These are phyloP conservation scores for Limonius californicus DNA, from an alignment of 1,140 invertebrate genomes.

Conservation along the genomic window DNA sequence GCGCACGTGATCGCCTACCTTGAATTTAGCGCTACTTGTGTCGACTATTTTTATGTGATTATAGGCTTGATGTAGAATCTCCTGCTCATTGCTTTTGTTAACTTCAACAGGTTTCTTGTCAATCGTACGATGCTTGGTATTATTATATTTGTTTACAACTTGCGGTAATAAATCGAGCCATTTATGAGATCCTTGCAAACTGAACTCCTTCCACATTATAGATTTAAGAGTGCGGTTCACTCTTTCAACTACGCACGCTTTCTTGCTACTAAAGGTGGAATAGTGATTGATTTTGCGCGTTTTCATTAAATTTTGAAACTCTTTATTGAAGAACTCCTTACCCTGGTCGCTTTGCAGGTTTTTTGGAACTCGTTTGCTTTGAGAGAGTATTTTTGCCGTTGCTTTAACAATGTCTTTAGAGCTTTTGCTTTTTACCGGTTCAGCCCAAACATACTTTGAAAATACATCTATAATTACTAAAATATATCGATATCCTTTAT, in stretches of 20 bases:
- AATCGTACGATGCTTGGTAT: slow-evolving; percentile 42
- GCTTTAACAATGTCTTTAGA: slow-evolving; percentile 26
- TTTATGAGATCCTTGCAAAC: slow-evolving; percentile 35
- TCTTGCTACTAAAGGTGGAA: slow-evolving; percentile 39
- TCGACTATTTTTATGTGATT: slow-evolving; percentile 26
- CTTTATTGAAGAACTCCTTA: slow-evolving; percentile 37
- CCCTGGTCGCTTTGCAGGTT: slow-evolving; percentile 40
- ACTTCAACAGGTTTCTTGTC: slow-evolving; percentile 38
- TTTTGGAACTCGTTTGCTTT: slow-evolving; percentile 15
- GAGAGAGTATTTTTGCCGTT: slow-evolving; percentile 22
- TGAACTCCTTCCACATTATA: slow-evolving; percentile 44
- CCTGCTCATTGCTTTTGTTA: slow-evolving; percentile 20
- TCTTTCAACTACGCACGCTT: slow-evolving; percentile 47
- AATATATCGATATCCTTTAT: slow-evolving; percentile 30
- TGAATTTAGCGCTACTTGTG: slow-evolving; percentile 31
- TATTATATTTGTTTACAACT: slow-evolving; percentile 45
- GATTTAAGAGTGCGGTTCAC: slow-evolving; percentile 47
- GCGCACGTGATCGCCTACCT: slow-evolving; percentile 38
- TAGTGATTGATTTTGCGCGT: slow-evolving; percentile 42
- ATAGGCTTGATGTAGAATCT: slow-evolving; percentile 28
- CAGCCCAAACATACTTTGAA: slow-evolving; percentile 31
- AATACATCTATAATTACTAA: slow-evolving; percentile 33
- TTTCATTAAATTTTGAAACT: slow-evolving; percentile 33
- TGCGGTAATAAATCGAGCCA: slow-evolving; percentile 39
- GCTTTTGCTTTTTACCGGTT: slow-evolving; percentile 31